These are phyloP conservation scores for Helostoma temminkii DNA, from an alignment of 2,797 vertebrate genomes.

Conservation along the genomic window DNA sequence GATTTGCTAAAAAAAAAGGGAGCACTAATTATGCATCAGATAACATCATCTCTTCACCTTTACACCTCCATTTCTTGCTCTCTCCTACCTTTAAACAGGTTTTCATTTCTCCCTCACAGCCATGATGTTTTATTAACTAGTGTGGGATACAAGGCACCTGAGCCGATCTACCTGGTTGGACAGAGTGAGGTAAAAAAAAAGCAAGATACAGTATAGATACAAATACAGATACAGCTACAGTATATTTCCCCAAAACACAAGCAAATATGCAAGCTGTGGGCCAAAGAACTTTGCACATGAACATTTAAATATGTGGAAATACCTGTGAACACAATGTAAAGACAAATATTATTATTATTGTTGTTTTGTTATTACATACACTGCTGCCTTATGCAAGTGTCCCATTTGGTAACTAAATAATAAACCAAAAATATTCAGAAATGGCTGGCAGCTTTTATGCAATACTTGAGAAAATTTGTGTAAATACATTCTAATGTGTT, in stretches of 20 bases:
- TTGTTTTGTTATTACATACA: background rate
- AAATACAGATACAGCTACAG: constrained; percentile 3
- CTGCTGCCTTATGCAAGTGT: constrained; percentile 32
- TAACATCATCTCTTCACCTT: constrained; percentile 35
- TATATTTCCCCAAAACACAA: constrained; percentile 4
- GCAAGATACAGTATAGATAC: too few relatives aligned
- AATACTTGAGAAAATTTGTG: constrained; percentile 30
- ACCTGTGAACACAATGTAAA: background rate
- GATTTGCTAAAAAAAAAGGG: constrained; percentile 34
- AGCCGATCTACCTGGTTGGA: constrained; percentile 12
- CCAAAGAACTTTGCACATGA: too few relatives aligned
- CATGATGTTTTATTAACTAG: constrained; percentile 57
- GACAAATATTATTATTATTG: too few relatives aligned
- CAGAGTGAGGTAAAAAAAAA: background rate
- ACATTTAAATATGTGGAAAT: constrained; percentile 6
- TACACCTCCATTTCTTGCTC: constrained; percentile 26
- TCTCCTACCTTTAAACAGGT: constrained; percentile 26
- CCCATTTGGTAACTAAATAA: constrained; percentile 41
- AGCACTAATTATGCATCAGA: constrained; percentile 51
- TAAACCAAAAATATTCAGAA: constrained; percentile 36
- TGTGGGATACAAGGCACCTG: constrained; percentile 28
- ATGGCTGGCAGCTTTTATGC: constrained; percentile 25
- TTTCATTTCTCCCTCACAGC: constrained; percentile 42
- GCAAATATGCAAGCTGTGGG: constrained; percentile 2
- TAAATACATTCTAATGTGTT: constrained; percentile 38